Conservation (phyloP, 2,113 vertebrate species). For the Puffinus mauretanicus region DNA sequence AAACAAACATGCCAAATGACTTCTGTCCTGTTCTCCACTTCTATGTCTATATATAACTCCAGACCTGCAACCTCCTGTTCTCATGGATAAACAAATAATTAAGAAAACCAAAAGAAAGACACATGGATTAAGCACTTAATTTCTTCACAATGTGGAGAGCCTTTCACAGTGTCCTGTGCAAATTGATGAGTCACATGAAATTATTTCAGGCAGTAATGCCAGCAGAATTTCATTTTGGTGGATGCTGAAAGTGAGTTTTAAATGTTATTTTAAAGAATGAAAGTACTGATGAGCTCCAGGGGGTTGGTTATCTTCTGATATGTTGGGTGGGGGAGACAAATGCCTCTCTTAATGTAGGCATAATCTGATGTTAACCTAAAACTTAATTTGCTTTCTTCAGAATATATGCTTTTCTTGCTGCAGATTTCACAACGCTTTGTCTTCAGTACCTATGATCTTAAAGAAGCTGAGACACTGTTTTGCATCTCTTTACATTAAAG, state of each 20-base stretch:
- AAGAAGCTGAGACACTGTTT: not conserved
- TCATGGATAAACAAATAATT: conserved; percentile 62
- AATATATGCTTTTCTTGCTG: not conserved
- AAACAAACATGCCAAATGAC: not conserved
- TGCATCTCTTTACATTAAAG: not conserved
- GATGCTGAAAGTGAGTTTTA: not conserved
- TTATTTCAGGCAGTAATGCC: conserved; percentile 33
- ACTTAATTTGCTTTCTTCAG: not conserved
- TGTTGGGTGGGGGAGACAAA: not conserved
- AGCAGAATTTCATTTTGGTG: conserved; percentile 5
- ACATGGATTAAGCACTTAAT: conserved; percentile 46
- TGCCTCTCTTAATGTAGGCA: not conserved
- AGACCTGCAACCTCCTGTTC: conserved; percentile 41
- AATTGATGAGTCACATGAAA: conserved; percentile 55
- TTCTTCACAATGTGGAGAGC: conserved; percentile 53
- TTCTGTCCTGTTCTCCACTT: conserved; percentile 6
- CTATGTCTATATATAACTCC: conserved; percentile 14
- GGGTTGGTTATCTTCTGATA: not conserved
- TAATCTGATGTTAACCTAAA: not conserved
- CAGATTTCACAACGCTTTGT: not conserved
- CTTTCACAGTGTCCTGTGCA: conserved; percentile 27
- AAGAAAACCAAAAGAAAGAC: conserved; percentile 53
- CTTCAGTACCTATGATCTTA: not conserved
- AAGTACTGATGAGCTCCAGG: not conserved
- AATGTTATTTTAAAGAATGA: not conserved